A percentile compares a stretch with the other conserved stretches of the same genome.
Evolutionary conservation across 2,797 vertebrate species (phyloP).

Genomic region (Sparus aurata): DNA sequence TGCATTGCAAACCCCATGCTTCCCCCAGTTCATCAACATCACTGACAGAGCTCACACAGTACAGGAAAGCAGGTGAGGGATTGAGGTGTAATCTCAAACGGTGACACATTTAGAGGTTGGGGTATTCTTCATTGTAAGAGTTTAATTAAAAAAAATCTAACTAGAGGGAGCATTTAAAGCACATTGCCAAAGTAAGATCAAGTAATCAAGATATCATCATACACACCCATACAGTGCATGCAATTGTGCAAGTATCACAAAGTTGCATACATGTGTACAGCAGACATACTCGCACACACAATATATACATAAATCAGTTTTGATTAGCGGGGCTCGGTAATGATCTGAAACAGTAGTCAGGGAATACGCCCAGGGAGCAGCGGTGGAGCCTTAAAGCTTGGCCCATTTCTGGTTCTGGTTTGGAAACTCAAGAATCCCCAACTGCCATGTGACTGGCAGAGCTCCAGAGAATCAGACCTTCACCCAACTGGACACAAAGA

Average conservation of each 20-base stretch:
- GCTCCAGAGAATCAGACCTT: constrained; percentile 78
- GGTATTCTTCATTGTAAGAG: constrained; percentile 25
- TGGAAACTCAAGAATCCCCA: constrained; percentile 81
- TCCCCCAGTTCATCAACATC: constrained; percentile 72
- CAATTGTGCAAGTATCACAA: constrained; percentile 42
- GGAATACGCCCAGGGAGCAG: constrained; percentile 61
- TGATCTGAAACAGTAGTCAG: constrained; percentile 81
- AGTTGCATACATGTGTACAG: constrained; percentile 40
- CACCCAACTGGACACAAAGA: constrained; percentile 65
- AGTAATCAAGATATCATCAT: constrained; percentile 34
- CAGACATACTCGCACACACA: constrained; percentile 52
- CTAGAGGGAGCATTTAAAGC: constrained; percentile 13
- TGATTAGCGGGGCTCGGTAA: constrained; percentile 73
- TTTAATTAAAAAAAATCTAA: constrained; percentile 1
- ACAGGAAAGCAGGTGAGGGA: constrained; percentile 34
- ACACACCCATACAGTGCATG: constrained; percentile 31
- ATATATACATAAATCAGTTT: constrained; percentile 75
- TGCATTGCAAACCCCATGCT: constrained; percentile 42
- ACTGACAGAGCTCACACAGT: constrained; percentile 56
- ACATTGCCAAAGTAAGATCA: constrained; percentile 20
- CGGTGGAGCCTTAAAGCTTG: constrained; percentile 61
- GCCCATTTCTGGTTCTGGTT: constrained; percentile 76
- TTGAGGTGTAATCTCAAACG: constrained; percentile 34
- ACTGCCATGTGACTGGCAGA: constrained; percentile 73
- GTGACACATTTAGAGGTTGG: constrained; percentile 34